A percentile compares a stretch with the other conserved stretches of the same genome.
phyloP scores from a whole-genome alignment of 2,888 invertebrate genomes.

The Cyrtodaria siliqua region DNA sequence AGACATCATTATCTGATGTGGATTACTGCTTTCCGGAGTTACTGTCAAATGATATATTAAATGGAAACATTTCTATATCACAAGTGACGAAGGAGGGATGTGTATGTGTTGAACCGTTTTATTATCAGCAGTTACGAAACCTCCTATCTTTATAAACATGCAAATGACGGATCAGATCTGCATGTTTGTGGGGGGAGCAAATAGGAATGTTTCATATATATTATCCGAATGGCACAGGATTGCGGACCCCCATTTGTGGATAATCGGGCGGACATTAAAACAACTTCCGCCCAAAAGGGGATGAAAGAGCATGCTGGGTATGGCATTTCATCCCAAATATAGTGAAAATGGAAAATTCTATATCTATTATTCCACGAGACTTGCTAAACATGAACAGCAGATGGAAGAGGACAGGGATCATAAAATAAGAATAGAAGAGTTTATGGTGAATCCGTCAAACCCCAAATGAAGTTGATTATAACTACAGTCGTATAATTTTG shows the following conservation, averaged over 20 bases:
- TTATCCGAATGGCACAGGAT: conserved; percentile 66
- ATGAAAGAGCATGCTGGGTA: conserved; percentile 79
- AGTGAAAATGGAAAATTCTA: conserved; percentile 78
- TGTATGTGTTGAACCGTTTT: conserved; percentile 78
- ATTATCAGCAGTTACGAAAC: conserved; percentile 62
- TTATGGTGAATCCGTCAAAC: conserved; percentile 62
- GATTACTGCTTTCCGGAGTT: conserved; percentile 83
- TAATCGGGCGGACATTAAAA: conserved; percentile 62
- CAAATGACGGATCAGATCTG: conserved; percentile 80
- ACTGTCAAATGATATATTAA: conserved; percentile 70
- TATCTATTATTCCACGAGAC: conserved; percentile 76
- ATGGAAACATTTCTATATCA: conserved; percentile 63
- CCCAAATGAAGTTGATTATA: conserved; percentile 71
- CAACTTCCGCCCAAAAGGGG: conserved; percentile 65
- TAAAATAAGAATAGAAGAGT: conserved; percentile 73
- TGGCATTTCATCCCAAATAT: conserved; percentile 82
- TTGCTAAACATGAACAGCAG: not conserved
- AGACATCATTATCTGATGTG: conserved; percentile 66
- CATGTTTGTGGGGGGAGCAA: conserved; percentile 82
- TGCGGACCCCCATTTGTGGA: conserved; percentile 75
- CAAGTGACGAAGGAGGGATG: conserved; percentile 74
- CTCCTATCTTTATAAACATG: conserved; percentile 76
- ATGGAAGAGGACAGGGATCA: conserved; percentile 40
- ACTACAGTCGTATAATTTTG: conserved; percentile 73
- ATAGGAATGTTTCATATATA: conserved; percentile 76